phyloP scores from a whole-genome alignment of 1,140 invertebrate species.

The Papilio aristodemus region DNA sequence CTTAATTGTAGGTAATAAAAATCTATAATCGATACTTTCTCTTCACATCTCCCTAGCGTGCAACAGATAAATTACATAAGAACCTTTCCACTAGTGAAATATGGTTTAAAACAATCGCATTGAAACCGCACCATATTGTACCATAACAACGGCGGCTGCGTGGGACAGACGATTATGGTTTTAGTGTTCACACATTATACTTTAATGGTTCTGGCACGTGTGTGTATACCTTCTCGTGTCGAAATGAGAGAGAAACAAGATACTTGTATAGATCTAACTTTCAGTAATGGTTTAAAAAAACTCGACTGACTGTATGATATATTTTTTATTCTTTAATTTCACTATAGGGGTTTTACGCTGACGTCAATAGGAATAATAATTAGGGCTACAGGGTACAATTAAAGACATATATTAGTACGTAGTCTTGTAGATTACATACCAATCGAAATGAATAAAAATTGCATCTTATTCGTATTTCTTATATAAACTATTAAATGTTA shows the following conservation, averaged over 20 bases:
- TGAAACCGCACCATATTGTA: constrained; percentile 18
- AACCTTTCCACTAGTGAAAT: constrained; percentile 28
- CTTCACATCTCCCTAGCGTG: constrained; percentile 17
- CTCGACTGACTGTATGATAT: no score
- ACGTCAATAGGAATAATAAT: no score
- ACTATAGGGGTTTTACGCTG: no score
- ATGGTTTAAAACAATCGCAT: constrained; percentile 24
- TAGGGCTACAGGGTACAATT: no score
- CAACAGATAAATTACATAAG: constrained; percentile 25
- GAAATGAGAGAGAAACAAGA: constrained; percentile 9
- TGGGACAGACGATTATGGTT: constrained; percentile 20
- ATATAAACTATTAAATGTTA: not conserved
- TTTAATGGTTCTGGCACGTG: constrained; percentile 5
- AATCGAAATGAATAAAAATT: no score
- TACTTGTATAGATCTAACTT: constrained; percentile 1
- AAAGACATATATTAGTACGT: no score
- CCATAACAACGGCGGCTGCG: constrained; percentile 8
- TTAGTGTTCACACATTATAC: constrained; percentile 22
- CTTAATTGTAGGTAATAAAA: not conserved
- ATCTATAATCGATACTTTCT: constrained; percentile 18
- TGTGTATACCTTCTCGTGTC: constrained; percentile 13
- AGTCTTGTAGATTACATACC: no score
- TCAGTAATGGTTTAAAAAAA: no score
- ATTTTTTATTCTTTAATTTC: no score
- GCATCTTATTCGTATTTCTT: not conserved